phyloP scores from a whole-genome alignment of 2,113 vertebrate genomes.

The Nerophis lumbriciformis region DNA sequence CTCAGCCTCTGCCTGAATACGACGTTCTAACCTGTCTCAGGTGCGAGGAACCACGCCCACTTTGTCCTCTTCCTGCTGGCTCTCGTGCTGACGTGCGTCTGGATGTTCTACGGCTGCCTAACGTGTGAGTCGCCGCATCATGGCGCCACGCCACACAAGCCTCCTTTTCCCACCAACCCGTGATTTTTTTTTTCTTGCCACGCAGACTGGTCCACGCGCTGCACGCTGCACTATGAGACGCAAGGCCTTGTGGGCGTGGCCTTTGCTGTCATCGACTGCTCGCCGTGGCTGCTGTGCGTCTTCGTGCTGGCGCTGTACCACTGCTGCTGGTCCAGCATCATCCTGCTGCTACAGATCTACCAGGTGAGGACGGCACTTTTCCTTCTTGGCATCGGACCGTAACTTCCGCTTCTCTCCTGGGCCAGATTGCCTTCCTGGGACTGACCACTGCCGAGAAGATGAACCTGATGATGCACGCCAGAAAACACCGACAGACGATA shows the following conservation, averaged over 20 bases:
- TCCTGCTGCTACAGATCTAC: constrained; percentile 81
- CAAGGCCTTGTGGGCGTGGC: constrained; percentile 74
- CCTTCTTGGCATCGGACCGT: not conserved
- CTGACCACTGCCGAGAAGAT: constrained; percentile 85
- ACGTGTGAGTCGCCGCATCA: constrained; percentile 75
- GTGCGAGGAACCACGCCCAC: constrained; percentile 86
- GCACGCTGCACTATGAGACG: constrained; percentile 65
- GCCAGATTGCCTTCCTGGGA: constrained; percentile 82
- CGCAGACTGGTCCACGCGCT: constrained; percentile 84
- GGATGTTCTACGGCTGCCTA: constrained; percentile 80
- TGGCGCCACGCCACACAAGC: not conserved
- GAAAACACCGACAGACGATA: constrained; percentile 71
- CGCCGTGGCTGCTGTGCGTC: constrained; percentile 84
- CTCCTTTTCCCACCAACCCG: not conserved
- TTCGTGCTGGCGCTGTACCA: constrained; percentile 77
- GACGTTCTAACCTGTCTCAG: constrained; percentile 55
- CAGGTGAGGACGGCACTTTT: constrained; percentile 70
- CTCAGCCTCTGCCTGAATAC: not conserved
- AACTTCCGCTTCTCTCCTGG: not conserved
- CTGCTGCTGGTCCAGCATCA: constrained; percentile 73
- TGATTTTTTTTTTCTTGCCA: not conserved
- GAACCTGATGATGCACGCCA: constrained; percentile 74
- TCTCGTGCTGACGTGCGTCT: constrained; percentile 70
- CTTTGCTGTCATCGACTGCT: constrained; percentile 74
- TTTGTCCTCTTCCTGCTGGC: constrained; percentile 82